phyloP scores from a whole-genome alignment of 2,797 vertebrate species.

The Adrianichthys oophorus region DNA sequence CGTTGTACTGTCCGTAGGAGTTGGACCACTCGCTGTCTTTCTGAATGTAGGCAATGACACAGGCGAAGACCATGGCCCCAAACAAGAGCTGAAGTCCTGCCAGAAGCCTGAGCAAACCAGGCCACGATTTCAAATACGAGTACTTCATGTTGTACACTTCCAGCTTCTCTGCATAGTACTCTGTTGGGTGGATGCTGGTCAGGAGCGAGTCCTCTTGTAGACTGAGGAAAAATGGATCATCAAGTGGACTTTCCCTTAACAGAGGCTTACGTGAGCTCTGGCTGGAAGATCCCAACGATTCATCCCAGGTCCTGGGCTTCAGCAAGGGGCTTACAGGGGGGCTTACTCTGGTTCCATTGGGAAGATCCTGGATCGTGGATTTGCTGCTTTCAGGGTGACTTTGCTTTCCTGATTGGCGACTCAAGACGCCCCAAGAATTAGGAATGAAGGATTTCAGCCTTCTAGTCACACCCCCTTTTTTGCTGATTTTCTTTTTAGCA shows the following conservation, averaged over 20 bases:
- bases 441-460: constrained; percentile 65
- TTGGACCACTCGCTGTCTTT: constrained; percentile 83
- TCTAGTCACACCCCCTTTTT: constrained; percentile 48
- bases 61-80: constrained; percentile 80
- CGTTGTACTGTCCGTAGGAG: constrained; percentile 63
- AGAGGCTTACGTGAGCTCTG: constrained; percentile 50
- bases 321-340: constrained; percentile 73
- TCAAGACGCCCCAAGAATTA: constrained; percentile 59
- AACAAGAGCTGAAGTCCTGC: constrained; percentile 80
- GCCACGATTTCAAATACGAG: constrained; percentile 81
- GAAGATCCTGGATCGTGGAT: constrained; percentile 54
- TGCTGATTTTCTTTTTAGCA: constrained; percentile 7
- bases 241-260: constrained; percentile 27
- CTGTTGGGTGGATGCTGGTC: constrained; percentile 65
- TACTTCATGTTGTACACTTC: constrained; percentile 74
- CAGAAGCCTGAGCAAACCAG: constrained; percentile 76
- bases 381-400: constrained; percentile 33
- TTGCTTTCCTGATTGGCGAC: constrained; percentile 39
- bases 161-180: constrained; percentile 77
- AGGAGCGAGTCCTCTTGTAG: constrained; percentile 61
- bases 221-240: constrained; percentile 19
- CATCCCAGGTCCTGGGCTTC: constrained; percentile 41
- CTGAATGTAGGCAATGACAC: constrained; percentile 80
- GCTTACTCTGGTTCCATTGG: constrained; percentile 70
- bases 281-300: constrained; percentile 37